Conservation (phyloP, 64 coral and sea anemone genomes). For the Montipora sp. region DNA sequence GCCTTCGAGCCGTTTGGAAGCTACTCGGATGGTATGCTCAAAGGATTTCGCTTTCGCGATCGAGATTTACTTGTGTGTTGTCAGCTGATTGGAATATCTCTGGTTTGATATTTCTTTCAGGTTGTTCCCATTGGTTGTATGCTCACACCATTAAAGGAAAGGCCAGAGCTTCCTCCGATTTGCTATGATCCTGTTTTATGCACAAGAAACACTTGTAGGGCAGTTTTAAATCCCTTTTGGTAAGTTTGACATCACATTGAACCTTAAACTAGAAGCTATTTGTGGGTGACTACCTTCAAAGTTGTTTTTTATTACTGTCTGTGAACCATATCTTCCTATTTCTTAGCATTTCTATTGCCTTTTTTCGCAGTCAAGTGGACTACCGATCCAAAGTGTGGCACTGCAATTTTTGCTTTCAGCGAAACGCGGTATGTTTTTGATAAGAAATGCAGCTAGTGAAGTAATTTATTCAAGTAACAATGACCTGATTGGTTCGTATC, state of each 20-base stretch:
- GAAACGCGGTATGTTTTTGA: slow-evolving; percentile 92
- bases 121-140: slow-evolving; percentile 98
- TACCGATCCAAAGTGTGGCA: slow-evolving; percentile 99
- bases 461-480: no score
- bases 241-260: slow-evolving; percentile 11
- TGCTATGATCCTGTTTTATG: slow-evolving; percentile 99
- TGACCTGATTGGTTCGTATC: no score
- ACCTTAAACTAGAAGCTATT: no score
- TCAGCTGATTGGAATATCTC: neutral
- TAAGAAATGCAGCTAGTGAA: no score
- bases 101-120: slow-evolving; percentile 43
- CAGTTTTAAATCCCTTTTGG: slow-evolving; percentile 97
- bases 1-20: slow-evolving; percentile 98
- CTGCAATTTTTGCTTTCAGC: slow-evolving; percentile 99
- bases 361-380: slow-evolving; percentile 91
- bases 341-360: neutral
- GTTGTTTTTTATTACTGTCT: neutral
- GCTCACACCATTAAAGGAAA: slow-evolving; percentile 95
- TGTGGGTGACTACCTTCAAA: no score
- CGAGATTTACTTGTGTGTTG: neutral
- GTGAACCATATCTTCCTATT: neutral
- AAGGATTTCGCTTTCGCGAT: neutral
- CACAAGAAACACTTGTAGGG: slow-evolving; percentile 92
- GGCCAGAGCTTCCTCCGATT: slow-evolving; percentile 97
- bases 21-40: slow-evolving; percentile 89